A percentile compares a stretch with the other conserved stretches of the same genome.
Evolutionary conservation across 2,888 invertebrate species (phyloP).

Genomic region (Ptilodon capucinus): DNA sequence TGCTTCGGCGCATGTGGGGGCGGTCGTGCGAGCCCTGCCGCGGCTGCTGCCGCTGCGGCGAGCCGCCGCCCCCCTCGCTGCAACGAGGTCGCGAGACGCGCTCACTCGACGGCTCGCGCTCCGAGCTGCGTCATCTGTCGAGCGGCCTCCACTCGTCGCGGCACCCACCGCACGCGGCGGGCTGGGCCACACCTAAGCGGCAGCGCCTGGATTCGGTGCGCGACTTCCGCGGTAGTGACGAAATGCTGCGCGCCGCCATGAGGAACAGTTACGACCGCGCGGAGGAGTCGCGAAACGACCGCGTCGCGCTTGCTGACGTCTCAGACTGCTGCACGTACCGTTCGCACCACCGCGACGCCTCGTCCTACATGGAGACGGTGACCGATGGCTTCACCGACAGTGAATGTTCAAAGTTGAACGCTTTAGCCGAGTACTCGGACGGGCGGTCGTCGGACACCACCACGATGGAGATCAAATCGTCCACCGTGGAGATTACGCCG

Average conservation of each 20-base stretch:
- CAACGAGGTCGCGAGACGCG: slow-evolving; percentile 35
- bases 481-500: slow-evolving; percentile 7
- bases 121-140: slow-evolving; percentile 55
- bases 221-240: slow-evolving; percentile 32
- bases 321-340: slow-evolving; percentile 39
- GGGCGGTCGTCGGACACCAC: slow-evolving; percentile 21
- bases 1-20: slow-evolving; percentile 68
- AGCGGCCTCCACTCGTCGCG: slow-evolving; percentile 31
- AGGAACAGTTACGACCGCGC: slow-evolving; percentile 43
- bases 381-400: slow-evolving; percentile 39
- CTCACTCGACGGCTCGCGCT: slow-evolving; percentile 63
- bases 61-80: slow-evolving; percentile 27
- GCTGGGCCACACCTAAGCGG: slow-evolving; percentile 45
- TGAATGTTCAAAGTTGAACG: slow-evolving; percentile 26
- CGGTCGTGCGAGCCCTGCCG: slow-evolving; percentile 40
- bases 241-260: slow-evolving; percentile 47
- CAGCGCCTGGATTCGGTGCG: slow-evolving; percentile 41
- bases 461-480: slow-evolving; percentile 29
- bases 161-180: slow-evolving; percentile 16
- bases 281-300: slow-evolving; percentile 29
- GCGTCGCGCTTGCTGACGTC: slow-evolving; percentile 19
- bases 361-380: slow-evolving; percentile 29
- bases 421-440: slow-evolving; percentile 21
- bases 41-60: slow-evolving; percentile 46
- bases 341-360: slow-evolving; percentile 29